phyloP scores from a whole-genome alignment of 2,888 invertebrate genomes.

The Drosophila helvetica region DNA sequence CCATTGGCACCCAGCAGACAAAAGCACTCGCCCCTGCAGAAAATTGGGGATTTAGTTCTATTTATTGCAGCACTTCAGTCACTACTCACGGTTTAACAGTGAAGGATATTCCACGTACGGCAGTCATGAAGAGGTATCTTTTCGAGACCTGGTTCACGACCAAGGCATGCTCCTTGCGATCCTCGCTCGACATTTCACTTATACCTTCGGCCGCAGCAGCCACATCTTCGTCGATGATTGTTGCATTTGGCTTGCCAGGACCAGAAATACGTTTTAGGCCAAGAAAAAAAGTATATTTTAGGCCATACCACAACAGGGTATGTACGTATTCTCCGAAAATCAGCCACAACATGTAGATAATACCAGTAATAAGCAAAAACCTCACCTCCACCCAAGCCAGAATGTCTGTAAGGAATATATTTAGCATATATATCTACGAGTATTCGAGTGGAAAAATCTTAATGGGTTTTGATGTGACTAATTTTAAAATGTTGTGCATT shows the following conservation, averaged over 20 bases:
- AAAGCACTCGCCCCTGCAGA: slow-evolving; percentile 88
- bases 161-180: slow-evolving; percentile 84
- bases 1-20: slow-evolving; percentile 92
- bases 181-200: slow-evolving; percentile 39
- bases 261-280: neutral
- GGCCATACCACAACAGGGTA: neutral
- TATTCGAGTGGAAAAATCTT: too few relatives aligned
- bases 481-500: too few relatives aligned
- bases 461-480: too few relatives aligned
- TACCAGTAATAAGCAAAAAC: neutral
- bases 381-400: neutral
- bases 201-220: too few relatives aligned
- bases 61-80: neutral
- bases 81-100: slow-evolving; percentile 71
- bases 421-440: too few relatives aligned
- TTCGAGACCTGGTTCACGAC: slow-evolving; percentile 88
- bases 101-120: slow-evolving; percentile 89
- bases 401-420: neutral
- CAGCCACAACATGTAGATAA: neutral
- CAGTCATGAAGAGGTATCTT: slow-evolving; percentile 88
- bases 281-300: neutral
- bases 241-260: neutral
- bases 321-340: neutral
- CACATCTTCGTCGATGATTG: slow-evolving; percentile 6
- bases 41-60: neutral